These are phyloP conservation scores for Xiphorhynchus elegans DNA, from an alignment of 2,113 vertebrate genomes.

Conservation along the genomic window DNA sequence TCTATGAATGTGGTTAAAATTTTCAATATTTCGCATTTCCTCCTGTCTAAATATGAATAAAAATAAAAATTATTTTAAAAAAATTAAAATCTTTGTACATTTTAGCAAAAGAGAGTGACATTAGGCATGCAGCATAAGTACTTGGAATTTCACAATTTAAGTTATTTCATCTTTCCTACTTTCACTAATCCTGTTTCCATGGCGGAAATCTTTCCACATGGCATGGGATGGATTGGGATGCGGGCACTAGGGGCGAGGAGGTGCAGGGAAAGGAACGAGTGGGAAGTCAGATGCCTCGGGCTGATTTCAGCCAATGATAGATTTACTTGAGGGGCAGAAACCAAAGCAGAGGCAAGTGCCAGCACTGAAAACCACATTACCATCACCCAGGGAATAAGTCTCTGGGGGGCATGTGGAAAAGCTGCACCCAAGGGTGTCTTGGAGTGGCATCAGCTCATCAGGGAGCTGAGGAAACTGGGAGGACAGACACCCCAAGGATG, in stretches of 20 bases:
- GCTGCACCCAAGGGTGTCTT: conserved; percentile 76
- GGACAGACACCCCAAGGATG: conserved; percentile 50
- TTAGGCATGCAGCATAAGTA: not conserved
- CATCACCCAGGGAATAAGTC: conserved; percentile 73
- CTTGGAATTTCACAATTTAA: not conserved
- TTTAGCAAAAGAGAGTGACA: not conserved
- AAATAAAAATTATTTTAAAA: not conserved
- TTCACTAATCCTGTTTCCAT: not conserved
- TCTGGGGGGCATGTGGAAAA: conserved; percentile 72
- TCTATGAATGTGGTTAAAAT: not conserved
- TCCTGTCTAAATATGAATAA: not conserved
- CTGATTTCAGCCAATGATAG: conserved; percentile 80
- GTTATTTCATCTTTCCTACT: not conserved
- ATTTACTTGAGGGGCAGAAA: conserved; percentile 85
- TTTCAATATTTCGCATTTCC: not conserved
- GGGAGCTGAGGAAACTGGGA: not conserved
- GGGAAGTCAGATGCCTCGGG: conserved; percentile 74
- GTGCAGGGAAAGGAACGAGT: conserved; percentile 79
- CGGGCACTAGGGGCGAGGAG: conserved; percentile 71
- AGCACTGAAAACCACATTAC: conserved; percentile 80
- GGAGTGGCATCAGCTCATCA: conserved; percentile 75
- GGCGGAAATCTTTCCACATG: not conserved
- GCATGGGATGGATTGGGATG: conserved; percentile 79
- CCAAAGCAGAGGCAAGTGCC: conserved; percentile 77
- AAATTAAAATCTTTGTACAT: not conserved